These are phyloP conservation scores for Cossypha caffra DNA, from an alignment of 2,797 vertebrate genomes.

Conservation along the genomic window DNA sequence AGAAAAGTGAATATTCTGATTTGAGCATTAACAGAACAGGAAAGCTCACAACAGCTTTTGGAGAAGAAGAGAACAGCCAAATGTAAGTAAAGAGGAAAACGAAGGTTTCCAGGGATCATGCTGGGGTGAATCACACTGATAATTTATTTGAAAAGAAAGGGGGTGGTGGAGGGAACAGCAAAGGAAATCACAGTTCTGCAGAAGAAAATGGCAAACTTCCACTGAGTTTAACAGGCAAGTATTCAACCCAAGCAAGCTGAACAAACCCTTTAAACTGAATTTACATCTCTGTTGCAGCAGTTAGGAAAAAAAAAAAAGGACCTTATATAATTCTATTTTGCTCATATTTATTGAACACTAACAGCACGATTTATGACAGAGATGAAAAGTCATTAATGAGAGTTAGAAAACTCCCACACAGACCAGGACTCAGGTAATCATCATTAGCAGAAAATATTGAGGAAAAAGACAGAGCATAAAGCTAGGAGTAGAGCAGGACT, in stretches of 20 bases:
- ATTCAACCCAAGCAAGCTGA: constrained; percentile 9
- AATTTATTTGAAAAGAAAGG: constrained; percentile 21
- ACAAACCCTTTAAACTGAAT: background rate
- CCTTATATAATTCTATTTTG: background rate
- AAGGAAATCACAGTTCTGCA: background rate
- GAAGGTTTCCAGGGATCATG: background rate
- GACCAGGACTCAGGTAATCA: background rate
- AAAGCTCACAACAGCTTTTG: background rate
- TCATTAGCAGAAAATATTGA: constrained; percentile 13
- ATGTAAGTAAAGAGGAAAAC: background rate
- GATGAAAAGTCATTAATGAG: constrained; percentile 6
- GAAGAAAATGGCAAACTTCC: background rate
- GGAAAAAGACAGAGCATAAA: background rate
- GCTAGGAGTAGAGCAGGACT: background rate
- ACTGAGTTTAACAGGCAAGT: background rate
- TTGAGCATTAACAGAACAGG: background rate
- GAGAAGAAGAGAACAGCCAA: background rate
- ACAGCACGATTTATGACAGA: background rate
- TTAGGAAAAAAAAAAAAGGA: background rate
- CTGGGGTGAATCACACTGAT: background rate
- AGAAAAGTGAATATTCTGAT: background rate
- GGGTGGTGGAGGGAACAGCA: background rate
- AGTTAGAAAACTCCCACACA: background rate
- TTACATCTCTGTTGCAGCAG: background rate
- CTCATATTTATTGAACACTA: background rate